phyloP scores from a whole-genome alignment of 2,888 invertebrate genomes.

The Ormyrus rosae region DNA sequence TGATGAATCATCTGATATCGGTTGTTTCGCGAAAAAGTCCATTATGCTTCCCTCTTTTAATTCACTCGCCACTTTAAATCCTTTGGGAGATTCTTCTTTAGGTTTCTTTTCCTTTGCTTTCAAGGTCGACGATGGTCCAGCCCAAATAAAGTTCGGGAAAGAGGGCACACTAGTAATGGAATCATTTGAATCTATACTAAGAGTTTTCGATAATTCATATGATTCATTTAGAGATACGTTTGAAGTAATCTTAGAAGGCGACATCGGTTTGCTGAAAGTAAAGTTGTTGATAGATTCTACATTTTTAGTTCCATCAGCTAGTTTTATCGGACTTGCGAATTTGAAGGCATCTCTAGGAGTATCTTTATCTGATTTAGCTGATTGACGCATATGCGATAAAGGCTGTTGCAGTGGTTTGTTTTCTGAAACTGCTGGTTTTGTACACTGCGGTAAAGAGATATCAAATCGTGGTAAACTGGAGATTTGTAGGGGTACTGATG shows the following conservation, averaged over 20 bases:
- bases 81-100: slow-evolving; percentile 58
- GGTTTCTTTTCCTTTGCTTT: slow-evolving; percentile 65
- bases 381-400: slow-evolving; percentile 8
- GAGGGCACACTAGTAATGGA: slow-evolving; percentile 39
- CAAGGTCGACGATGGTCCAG: slow-evolving; percentile 61
- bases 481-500: slow-evolving; percentile 78
- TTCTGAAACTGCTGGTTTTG: slow-evolving; percentile 57
- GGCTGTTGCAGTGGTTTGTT: slow-evolving; percentile 39
- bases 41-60: slow-evolving; percentile 75
- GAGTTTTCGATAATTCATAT: slow-evolving; percentile 59
- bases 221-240: slow-evolving; percentile 48
- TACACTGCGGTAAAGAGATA: slow-evolving; percentile 74
- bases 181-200: slow-evolving; percentile 57
- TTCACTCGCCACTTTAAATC: slow-evolving; percentile 62
- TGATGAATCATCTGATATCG: slow-evolving; percentile 1
- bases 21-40: slow-evolving; percentile 72
- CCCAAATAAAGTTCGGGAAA: slow-evolving; percentile 70
- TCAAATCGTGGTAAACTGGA: slow-evolving; percentile 79
- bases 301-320: slow-evolving; percentile 74
- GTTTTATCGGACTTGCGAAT: slow-evolving; percentile 76
- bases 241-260: slow-evolving; percentile 65
- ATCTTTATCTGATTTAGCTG: slow-evolving; percentile 44
- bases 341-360: slow-evolving; percentile 62
- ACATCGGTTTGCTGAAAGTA: slow-evolving; percentile 79
- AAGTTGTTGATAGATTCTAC: slow-evolving; percentile 78